Evolutionary conservation across 53 echinoderm and acorn worm species (phyloP), one percentile per base, ranked within the genome.

Genomic region (Henricia sp.): DNA sequence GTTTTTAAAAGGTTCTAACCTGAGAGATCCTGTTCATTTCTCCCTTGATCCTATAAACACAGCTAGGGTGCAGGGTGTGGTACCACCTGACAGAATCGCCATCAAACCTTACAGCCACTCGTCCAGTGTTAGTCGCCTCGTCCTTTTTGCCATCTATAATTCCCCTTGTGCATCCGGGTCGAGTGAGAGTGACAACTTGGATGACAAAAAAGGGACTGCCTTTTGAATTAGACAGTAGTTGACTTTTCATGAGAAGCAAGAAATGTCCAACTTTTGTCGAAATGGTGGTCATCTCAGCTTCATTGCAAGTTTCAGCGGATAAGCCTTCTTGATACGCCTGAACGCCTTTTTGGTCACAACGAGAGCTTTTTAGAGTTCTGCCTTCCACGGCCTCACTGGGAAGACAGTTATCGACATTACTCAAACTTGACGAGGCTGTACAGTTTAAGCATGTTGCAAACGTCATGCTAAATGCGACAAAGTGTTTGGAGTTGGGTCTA

Each of bases 1-100:
- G n/a, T n/a, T n/a, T n/a, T 14, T 9, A 60, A 60, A 13, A 10
- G 1, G 40, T 23, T 67, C 67, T 56, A 26, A 76, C 76, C 76
- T 59, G 24, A 41, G 27, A 40, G 60, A 77, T 29, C 42, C 16
- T 32, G 27, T 16, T 59, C 4, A 17, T 51, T 27, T 77, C n/a
- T 41, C 77, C 77, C 30, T 10, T 0, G 16, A 85, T 48, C 13
- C 53, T 62, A 52, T 73, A 85, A 36, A 50, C 73, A 85, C 52
- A 74, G 35, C 65, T 52, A 25, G 27, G 23, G 51, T 52, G 63
- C 42, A 85, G 28, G 0, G 52, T 66, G 51, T 64, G 36, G 5
- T 63, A 65, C 85, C 85, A 85, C 74, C 64, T 85, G 50, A 85
- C 74, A 27, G 85, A 64, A 28, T 39, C 65, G 21, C 74, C 63